Evolutionary conservation across 1,140 invertebrate genomes (phyloP), one percentile per base, ranked within the genome.

Genomic region (Drosophila teissieri): DNA sequence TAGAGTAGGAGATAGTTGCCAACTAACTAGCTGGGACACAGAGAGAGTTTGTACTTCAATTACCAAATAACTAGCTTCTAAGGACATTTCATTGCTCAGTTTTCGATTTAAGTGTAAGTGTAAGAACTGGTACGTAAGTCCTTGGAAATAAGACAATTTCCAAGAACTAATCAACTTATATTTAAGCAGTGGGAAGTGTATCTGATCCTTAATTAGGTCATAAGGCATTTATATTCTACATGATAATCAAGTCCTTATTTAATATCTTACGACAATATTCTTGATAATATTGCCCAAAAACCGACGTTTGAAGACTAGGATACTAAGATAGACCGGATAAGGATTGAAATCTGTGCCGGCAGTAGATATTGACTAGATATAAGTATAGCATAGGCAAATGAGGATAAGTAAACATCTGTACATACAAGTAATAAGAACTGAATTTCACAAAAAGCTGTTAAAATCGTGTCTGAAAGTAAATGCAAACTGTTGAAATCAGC

Each of bases 401-500:
- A n/a, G 11, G 12, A 19, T 31, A 42, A 7, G 11, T 17, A 17
- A 40, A 15, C 12, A 57, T 3, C 58, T 62, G 60, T 62, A 62
- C 19, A 62, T 62, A 58, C 6, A 14, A 31, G n/a, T 31, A 56
- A 40, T 22, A 40, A 15, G 36, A 57, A 56, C 58, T 56, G 51
- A 56, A 58, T 58, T 62, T 37, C 60, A 62, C 60, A 58, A 8
- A 62, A 42, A 58, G 60, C 60, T 62, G 60, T 62, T 58, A 58
- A 12, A 42, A 22, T n/a, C 58, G 51, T 56, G 58, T 62, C 17
- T 40, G 58, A 62, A 11, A 62, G 58, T 62, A 62, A 62, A 56
- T 61, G 8, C 22, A 27, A 31, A 11, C 11, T 19, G 8, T 56
- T 62, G 51, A 62, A 62, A 62, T 62, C 58, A 57, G 19, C 52